These are phyloP conservation scores for Irena cyanogastra DNA, from an alignment of 2,113 vertebrate species.

Conservation along the genomic window DNA sequence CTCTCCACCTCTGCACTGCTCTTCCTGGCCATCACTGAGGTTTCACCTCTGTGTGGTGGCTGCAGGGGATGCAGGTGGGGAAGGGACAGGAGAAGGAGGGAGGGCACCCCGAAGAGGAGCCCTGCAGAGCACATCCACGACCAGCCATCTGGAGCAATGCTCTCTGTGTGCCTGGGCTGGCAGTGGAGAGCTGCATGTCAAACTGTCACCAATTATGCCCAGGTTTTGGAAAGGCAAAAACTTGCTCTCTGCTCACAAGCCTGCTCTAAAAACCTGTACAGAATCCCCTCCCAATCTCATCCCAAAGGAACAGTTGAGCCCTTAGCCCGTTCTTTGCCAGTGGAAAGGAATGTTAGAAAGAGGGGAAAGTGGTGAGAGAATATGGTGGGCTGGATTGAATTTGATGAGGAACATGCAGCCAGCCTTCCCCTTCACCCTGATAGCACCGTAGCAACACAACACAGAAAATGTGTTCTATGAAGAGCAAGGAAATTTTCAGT, in stretches of 20 bases:
- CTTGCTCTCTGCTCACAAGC: not conserved
- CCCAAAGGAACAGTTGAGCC: not conserved
- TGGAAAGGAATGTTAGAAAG: not conserved
- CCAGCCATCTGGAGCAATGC: accelerated
- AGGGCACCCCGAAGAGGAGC: not conserved
- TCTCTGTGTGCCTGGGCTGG: not conserved
- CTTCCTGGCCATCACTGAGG: not conserved
- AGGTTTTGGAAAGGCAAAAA: not conserved
- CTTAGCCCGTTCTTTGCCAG: not conserved
- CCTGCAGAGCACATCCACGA: accelerated
- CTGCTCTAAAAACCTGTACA: not conserved
- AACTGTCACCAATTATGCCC: not conserved
- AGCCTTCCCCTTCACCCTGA: not conserved
- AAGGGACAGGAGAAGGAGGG: not conserved
- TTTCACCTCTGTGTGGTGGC: not conserved
- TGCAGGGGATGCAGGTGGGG: not conserved
- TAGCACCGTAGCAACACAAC: not conserved
- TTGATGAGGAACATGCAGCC: not conserved
- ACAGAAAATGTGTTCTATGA: not conserved
- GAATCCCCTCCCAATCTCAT: not conserved
- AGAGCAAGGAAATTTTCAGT: not conserved
- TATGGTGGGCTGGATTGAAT: not conserved
- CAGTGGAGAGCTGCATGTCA: not conserved
- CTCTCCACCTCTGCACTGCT: not conserved
- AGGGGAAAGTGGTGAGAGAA: not conserved